phyloP scores from a whole-genome alignment of 2,797 vertebrate species.

The Galagoides demidoff region DNA sequence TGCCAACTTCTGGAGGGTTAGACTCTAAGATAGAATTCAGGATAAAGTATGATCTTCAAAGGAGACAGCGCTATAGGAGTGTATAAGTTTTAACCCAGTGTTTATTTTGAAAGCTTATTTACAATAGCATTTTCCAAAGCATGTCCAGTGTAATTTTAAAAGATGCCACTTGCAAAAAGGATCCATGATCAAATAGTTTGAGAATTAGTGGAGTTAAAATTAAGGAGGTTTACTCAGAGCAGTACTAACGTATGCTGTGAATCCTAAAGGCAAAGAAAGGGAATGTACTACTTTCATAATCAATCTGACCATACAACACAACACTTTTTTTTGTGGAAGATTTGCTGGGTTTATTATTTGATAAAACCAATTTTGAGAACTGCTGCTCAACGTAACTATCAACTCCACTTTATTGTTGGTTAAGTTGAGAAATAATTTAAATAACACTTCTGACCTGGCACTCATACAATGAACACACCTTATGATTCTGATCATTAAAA shows the following conservation, averaged over 20 bases:
- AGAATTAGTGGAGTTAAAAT: background rate
- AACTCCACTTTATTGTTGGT: background rate
- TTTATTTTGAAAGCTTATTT: conserved; percentile 39
- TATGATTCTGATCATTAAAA: background rate
- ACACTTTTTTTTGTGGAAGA: background rate
- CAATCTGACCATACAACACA: background rate
- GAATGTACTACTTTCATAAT: background rate
- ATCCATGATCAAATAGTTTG: background rate
- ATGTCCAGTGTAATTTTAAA: background rate
- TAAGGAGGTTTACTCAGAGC: background rate
- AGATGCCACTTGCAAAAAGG: conserved; percentile 4
- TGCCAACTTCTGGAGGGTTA: background rate
- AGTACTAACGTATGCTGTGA: background rate
- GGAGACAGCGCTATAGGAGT: background rate
- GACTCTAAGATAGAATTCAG: conserved; percentile 31
- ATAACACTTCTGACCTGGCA: background rate
- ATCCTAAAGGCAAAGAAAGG: background rate
- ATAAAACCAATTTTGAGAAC: background rate
- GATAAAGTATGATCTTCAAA: background rate
- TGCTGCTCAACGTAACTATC: background rate
- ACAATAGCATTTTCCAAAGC: background rate
- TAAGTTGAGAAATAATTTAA: conserved; percentile 34
- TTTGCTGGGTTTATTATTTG: conserved; percentile 12
- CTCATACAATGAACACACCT: background rate
- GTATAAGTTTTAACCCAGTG: background rate